phyloP scores from a whole-genome alignment of 2,888 invertebrate species.

The Beris chalybata region DNA sequence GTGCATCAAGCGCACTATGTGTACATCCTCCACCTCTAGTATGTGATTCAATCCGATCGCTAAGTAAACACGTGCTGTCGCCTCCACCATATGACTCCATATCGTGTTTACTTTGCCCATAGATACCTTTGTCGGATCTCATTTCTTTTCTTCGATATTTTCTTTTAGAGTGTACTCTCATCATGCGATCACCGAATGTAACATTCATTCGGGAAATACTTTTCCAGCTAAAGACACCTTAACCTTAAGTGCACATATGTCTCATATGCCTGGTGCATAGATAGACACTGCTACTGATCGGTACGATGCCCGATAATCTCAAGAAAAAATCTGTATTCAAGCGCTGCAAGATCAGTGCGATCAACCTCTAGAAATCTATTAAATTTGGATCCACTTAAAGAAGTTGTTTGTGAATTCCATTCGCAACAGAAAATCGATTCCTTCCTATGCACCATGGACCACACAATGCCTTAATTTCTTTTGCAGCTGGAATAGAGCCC shows the following conservation, averaged over 20 bases:
- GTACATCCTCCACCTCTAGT: not conserved
- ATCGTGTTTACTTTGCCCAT: constrained; percentile 20
- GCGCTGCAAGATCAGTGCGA: no score
- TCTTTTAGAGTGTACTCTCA: no score
- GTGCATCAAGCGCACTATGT: constrained; percentile 1
- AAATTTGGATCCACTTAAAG: constrained; percentile 17
- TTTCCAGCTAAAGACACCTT: no score
- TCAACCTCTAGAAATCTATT: not conserved
- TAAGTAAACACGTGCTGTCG: constrained; percentile 19
- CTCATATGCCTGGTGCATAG: no score
- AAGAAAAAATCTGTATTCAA: no score
- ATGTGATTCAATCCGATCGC: constrained; percentile 13
- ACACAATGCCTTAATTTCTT: constrained; percentile 2
- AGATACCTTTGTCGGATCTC: constrained; percentile 26
- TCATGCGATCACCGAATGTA: no score
- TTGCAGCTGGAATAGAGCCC: not conserved
- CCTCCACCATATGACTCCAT: not conserved
- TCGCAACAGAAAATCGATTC: constrained; percentile 2
- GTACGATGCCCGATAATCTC: no score
- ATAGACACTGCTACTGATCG: no score
- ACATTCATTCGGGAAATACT: no score
- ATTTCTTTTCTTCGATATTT: constrained; percentile 5
- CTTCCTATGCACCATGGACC: no score
- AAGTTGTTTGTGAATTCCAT: constrained; percentile 21
- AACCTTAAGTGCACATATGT: no score